Evolutionary conservation across 2,888 invertebrate genomes (phyloP).

Genomic region (Eristalinus sepulchralis): DNA sequence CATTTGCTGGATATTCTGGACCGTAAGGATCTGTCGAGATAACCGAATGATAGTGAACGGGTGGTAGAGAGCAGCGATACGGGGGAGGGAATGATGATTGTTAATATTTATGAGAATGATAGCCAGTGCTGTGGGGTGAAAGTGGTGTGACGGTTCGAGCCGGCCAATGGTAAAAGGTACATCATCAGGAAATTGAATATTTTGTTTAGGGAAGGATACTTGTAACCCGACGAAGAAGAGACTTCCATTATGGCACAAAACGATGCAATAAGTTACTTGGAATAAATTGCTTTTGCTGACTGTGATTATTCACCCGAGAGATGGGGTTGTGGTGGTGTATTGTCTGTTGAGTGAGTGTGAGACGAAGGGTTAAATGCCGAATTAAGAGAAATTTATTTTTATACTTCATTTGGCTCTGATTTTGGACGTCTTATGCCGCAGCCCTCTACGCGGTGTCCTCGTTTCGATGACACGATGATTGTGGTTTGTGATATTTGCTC

Average conservation of each 20-base stretch:
- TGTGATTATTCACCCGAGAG: slow-evolving; percentile 39
- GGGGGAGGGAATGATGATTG: slow-evolving; percentile 36
- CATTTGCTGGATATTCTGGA: slow-evolving; percentile 26
- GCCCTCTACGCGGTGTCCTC: neutral
- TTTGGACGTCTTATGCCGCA: too few species aligned
- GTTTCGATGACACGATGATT: neutral
- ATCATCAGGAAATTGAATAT: slow-evolving; percentile 63
- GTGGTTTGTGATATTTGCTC: neutral
- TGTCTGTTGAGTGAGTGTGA: neutral
- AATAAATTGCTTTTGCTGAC: slow-evolving; percentile 52
- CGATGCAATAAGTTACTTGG: slow-evolving; percentile 53
- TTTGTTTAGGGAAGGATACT: slow-evolving; percentile 48
- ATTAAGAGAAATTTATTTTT: slow-evolving; percentile 21
- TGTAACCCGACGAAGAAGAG: slow-evolving; percentile 1
- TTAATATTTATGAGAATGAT: slow-evolving; percentile 54
- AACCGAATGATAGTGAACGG: slow-evolving; percentile 40
- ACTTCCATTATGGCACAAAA: slow-evolving; percentile 20
- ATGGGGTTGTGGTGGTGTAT: slow-evolving; percentile 3
- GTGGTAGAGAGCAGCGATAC: neutral
- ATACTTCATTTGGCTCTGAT: slow-evolving; percentile 37
- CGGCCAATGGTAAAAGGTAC: slow-evolving; percentile 43
- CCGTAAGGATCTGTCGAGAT: slow-evolving; percentile 5
- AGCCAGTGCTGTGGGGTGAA: neutral
- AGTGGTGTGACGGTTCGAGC: neutral
- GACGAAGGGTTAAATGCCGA: slow-evolving; percentile 13